These are phyloP conservation scores for Dermolepida albohirtum DNA, from an alignment of 2,888 invertebrate genomes.

Conservation along the genomic window DNA sequence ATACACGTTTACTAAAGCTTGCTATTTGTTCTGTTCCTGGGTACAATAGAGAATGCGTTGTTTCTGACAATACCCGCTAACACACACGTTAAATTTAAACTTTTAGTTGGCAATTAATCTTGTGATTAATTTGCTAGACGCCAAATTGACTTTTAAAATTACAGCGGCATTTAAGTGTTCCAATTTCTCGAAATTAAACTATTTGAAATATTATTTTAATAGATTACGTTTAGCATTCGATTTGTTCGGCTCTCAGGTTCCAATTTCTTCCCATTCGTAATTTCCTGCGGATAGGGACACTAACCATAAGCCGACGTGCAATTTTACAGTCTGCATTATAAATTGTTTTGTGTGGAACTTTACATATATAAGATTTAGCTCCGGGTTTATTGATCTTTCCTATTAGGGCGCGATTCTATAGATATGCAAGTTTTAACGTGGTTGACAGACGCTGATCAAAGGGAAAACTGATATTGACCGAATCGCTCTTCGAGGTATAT, in stretches of 20 bases:
- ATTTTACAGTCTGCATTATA: constrained; percentile 13
- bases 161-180: neutral
- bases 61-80: constrained; percentile 10
- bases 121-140: constrained; percentile 23
- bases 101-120: constrained; percentile 31
- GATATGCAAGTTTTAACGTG: constrained; percentile 1
- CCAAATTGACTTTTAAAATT: neutral
- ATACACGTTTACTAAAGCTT: constrained; percentile 28
- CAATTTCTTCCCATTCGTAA: constrained; percentile 16
- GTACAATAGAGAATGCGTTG: constrained; percentile 25
- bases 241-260: constrained; percentile 27
- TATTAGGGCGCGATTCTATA: constrained; percentile 3
- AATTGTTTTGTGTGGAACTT: constrained; percentile 33
- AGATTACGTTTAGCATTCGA: too few species aligned
- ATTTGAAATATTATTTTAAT: too few species aligned
- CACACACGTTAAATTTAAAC: constrained; percentile 30
- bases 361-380: constrained; percentile 35
- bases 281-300: constrained; percentile 7
- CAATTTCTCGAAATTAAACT: too few species aligned
- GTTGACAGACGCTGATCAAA: constrained; percentile 31
- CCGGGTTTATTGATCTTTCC: constrained; percentile 28
- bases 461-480: constrained; percentile 28
- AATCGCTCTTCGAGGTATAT: constrained; percentile 26
- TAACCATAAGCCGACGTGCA: constrained; percentile 16
- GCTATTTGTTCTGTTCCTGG: constrained; percentile 35